Percentiles rank a stretch among this genome's conserved stretches.
These are phyloP conservation scores for Drosophila eohydei DNA, from an alignment of 2,888 invertebrate species.

Conservation along the genomic window DNA sequence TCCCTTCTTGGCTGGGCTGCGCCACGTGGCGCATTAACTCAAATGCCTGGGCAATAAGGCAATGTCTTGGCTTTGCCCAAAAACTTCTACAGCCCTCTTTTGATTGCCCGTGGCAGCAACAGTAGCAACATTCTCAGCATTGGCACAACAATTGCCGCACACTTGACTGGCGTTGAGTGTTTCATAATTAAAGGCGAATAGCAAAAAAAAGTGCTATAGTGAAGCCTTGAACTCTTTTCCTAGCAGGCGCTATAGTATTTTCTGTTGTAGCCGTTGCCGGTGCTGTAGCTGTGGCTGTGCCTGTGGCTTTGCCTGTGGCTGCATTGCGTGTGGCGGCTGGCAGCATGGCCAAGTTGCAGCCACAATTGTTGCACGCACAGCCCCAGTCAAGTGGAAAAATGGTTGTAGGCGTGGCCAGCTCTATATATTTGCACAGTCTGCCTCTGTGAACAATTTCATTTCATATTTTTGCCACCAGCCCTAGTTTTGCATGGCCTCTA, in stretches of 20 bases:
- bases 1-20: conserved; percentile 16
- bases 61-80: conserved; percentile 47
- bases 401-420: conserved; percentile 36
- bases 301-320: conserved; percentile 41
- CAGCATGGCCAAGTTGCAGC: conserved; percentile 65
- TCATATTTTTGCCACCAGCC: conserved; percentile 39
- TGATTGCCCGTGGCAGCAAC: conserved; percentile 36
- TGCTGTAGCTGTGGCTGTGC: background rate
- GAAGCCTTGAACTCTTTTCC: conserved; percentile 65
- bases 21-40: conserved; percentile 51
- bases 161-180: conserved; percentile 65
- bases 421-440: conserved; percentile 29
- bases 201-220: conserved; percentile 7
- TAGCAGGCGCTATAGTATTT: background rate
- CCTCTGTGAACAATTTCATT: conserved; percentile 29
- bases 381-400: conserved; percentile 62
- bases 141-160: conserved; percentile 61
- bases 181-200: conserved; percentile 64
- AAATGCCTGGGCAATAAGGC: conserved; percentile 53
- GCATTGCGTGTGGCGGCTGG: conserved; percentile 65
- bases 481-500: conserved; percentile 58
- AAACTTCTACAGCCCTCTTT: conserved; percentile 54
- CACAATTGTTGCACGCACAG: conserved; percentile 72
- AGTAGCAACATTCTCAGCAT: conserved; percentile 29
- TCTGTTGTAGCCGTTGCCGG: background rate